A percentile compares a stretch with the other conserved stretches of the same genome.
phyloP scores from a whole-genome alignment of 2,797 vertebrate genomes.

The Clarias platycephalus region DNA sequence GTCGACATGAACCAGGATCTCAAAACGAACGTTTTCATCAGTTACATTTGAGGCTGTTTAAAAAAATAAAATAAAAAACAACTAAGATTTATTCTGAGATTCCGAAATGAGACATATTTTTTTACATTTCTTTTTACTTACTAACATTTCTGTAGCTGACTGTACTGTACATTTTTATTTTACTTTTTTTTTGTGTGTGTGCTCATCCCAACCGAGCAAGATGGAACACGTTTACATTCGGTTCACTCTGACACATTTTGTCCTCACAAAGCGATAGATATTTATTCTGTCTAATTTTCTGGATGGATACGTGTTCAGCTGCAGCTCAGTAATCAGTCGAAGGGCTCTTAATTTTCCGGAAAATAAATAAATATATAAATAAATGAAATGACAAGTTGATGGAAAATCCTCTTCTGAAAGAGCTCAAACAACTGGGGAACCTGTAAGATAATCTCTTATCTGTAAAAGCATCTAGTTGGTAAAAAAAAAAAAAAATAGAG shows the following conservation, averaged over 20 bases:
- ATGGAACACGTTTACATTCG: not conserved
- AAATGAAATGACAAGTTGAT: not conserved
- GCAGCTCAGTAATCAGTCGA: conserved; percentile 20
- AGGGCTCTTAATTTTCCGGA: conserved; percentile 8
- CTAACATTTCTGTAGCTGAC: not conserved
- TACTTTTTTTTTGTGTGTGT: not conserved
- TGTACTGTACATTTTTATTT: not conserved
- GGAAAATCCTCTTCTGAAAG: conserved; percentile 4
- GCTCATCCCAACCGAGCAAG: not conserved
- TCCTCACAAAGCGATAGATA: not conserved
- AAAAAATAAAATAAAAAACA: too few species aligned
- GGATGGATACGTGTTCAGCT: not conserved
- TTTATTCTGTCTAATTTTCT: conserved; percentile 10
- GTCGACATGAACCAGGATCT: not conserved
- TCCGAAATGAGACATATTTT: not conserved
- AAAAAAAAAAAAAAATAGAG: too few species aligned
- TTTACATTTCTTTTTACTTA: not conserved
- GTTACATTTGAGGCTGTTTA: too few species aligned
- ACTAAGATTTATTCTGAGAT: not conserved
- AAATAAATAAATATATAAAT: too few species aligned
- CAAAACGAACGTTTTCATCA: not conserved
- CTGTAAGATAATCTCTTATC: not conserved
- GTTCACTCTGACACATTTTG: not conserved
- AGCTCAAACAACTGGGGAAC: not conserved
- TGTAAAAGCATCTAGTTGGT: too few species aligned